Conservation (phyloP, 2,888 invertebrate genomes). For the Acanthococcus lagerstroemiae region DNA sequence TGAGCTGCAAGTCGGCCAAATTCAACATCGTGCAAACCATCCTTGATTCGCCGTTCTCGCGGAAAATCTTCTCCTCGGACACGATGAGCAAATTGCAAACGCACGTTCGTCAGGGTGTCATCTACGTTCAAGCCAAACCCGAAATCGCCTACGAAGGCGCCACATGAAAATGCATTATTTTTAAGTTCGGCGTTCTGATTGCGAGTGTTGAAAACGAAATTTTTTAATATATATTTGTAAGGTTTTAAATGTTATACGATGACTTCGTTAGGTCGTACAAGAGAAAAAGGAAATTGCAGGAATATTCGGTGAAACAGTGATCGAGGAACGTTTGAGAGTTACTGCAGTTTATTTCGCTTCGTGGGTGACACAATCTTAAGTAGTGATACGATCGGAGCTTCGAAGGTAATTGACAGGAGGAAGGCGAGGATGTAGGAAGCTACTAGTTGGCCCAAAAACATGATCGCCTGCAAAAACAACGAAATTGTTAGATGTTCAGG, state of each 20-base stretch:
- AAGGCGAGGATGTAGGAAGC: slow-evolving; percentile 68
- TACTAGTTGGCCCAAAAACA: slow-evolving; percentile 71
- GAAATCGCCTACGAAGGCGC: slow-evolving; percentile 63
- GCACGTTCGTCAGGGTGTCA: slow-evolving; percentile 68
- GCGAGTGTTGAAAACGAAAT: neutral
- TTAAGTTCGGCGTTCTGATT: too few relatives aligned
- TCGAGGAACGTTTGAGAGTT: neutral
- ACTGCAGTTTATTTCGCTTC: slow-evolving; percentile 35
- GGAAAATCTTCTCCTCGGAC: slow-evolving; percentile 50
- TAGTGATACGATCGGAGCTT: slow-evolving; percentile 76
- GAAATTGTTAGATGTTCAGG: too few relatives aligned
- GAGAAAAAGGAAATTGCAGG: neutral
- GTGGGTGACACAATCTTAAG: slow-evolving; percentile 42
- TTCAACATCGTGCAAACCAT: slow-evolving; percentile 59
- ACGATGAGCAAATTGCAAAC: slow-evolving; percentile 41
- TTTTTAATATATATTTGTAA: neutral
- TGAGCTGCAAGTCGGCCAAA: slow-evolving; percentile 63
- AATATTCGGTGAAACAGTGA: neutral
- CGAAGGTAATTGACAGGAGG: slow-evolving; percentile 67
- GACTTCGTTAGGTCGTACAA: neutral
- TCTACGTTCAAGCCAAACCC: slow-evolving; percentile 56
- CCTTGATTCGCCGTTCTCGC: slow-evolving; percentile 43
- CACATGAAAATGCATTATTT: neutral
- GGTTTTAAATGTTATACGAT: neutral
- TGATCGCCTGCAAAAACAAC: slow-evolving; percentile 51